Conservation (phyloP, 2,797 vertebrate species). For the Limnodromus scolopaceus region DNA sequence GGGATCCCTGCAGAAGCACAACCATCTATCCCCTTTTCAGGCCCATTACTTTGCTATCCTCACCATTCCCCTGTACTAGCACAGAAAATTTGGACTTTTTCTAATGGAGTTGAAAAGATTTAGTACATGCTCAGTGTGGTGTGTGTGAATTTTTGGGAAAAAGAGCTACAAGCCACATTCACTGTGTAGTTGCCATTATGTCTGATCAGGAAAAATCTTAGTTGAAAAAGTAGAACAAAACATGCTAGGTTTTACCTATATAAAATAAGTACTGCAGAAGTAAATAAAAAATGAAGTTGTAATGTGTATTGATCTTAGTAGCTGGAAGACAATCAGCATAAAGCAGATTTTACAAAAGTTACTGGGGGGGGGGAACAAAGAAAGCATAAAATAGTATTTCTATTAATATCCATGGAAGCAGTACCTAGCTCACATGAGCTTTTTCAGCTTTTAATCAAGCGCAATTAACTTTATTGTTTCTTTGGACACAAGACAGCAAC, state of each 20-base stretch:
- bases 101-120: not conserved
- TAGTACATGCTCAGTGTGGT: not conserved
- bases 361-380: not conserved
- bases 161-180: not conserved
- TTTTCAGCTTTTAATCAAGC: not conserved
- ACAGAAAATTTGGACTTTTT: not conserved
- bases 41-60: not conserved
- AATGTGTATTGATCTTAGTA: not conserved
- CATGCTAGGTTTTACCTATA: not conserved
- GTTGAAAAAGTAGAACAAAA: not conserved
- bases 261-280: not conserved
- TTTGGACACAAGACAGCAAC: not conserved
- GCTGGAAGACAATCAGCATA: not conserved
- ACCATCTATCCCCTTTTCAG: not conserved
- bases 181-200: not conserved
- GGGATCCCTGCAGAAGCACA: not conserved
- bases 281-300: not conserved
- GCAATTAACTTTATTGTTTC: not conserved
- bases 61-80: not conserved
- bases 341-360: not conserved
- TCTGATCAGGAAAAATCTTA: not conserved
- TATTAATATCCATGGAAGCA: not conserved
- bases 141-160: rapidly evolving
- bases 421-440: not conserved
- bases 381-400: not conserved